Base-by-base conservation (phyloP, 2,888 invertebrate genomes). In the Ennomos quercinarius region DNA sequence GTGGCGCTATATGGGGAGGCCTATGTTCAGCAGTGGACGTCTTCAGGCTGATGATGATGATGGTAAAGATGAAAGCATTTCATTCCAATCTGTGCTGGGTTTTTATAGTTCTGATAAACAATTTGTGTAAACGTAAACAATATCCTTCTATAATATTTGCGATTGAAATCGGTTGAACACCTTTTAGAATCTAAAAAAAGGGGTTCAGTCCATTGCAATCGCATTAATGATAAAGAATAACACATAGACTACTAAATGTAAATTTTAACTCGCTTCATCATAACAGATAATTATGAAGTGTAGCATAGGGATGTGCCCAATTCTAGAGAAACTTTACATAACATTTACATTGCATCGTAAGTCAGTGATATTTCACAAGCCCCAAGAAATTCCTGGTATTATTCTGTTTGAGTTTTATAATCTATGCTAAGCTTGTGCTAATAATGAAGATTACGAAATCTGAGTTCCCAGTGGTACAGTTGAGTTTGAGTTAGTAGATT, bases 381-480 rank as follows among this genome's bases (percentile, higher is more conserved):
- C 35, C 37, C 44, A 53, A 58, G 49, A 44, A 53, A 53, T 58
- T 58, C 49, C 53, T 51, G 47, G 50, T 39, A 58, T 58, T 49
- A 53, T 53, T 27, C 10, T 51, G 39, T 60, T 55, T 51, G 43
- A 50, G 55, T 27, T 58, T 43, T 60, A 51, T 65, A 65, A 69
- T 65, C 68, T 64, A 64, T 65, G 61, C 62, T 66, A 65, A 67
- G 67, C 65, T 53, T 67, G 52, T 61, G 65, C 57, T 69, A 69
- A 63, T 67, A 67, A 68, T 67, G 68, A 57, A 59, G 64, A 68
- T 68, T 68, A 62, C 57, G 60, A 58, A 64, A 65, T 57, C 60
- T 57, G 53, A 51, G 53, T 60, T 64, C 60, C 52, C 61, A 44
- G 52, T 44, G 45, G 45, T 53, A 51, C 53, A 42, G 52, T 50